phyloP scores from a whole-genome alignment of 2,113 vertebrate genomes.

The Prunella himalayana region DNA sequence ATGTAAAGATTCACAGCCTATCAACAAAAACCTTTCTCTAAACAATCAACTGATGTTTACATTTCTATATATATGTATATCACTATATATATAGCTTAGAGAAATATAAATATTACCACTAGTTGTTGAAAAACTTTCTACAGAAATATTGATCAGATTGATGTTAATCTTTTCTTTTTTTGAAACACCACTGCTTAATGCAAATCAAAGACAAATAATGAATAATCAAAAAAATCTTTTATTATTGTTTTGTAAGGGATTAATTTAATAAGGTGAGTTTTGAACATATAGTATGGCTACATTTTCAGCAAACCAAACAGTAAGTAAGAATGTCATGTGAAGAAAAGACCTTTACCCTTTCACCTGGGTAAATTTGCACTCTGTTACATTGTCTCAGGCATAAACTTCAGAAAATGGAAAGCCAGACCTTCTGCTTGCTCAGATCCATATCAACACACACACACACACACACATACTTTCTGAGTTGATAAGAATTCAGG shows the following conservation, averaged over 20 bases:
- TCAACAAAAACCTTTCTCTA: neutral
- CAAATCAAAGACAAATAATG: neutral
- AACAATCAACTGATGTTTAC: neutral
- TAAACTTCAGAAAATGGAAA: neutral
- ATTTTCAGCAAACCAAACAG: neutral
- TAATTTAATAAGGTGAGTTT: neutral
- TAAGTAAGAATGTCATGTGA: neutral
- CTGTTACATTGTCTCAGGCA: neutral
- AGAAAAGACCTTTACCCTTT: neutral
- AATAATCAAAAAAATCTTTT: neutral
- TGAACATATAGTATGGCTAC: neutral
- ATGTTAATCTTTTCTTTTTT: neutral
- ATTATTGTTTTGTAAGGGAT: neutral
- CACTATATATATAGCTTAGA: too few species aligned
- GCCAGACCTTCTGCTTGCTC: neutral
- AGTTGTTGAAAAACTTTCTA: neutral
- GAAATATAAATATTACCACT: neutral
- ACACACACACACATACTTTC: neutral
- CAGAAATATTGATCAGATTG: neutral
- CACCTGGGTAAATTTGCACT: neutral
- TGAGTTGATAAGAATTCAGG: neutral
- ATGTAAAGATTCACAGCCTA: neutral
- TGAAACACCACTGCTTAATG: accelerated
- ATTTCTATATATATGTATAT: neutral
- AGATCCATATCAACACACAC: neutral